phyloP scores from a whole-genome alignment of 2,888 invertebrate species.

The Thymelicus acteon region DNA sequence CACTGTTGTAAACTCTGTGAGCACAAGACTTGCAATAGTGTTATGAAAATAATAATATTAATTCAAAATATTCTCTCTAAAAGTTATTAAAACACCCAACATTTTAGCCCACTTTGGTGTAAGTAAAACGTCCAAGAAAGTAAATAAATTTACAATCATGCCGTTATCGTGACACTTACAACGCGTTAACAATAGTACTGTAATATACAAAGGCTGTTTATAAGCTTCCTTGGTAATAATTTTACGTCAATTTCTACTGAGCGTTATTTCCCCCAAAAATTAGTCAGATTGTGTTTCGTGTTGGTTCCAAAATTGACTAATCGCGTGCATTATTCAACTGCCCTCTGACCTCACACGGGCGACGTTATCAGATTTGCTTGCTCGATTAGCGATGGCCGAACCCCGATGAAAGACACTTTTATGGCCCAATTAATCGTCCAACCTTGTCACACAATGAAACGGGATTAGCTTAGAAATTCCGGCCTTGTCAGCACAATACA shows the following conservation, averaged over 20 bases:
- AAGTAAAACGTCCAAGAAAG: no score
- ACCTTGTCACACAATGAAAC: slow-evolving; percentile 25
- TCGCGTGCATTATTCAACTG: slow-evolving; percentile 49
- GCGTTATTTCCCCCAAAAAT: slow-evolving; percentile 44
- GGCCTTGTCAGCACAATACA: slow-evolving; percentile 22
- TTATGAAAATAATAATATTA: no score
- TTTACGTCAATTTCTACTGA: slow-evolving; percentile 41
- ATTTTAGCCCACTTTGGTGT: no score
- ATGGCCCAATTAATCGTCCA: slow-evolving; percentile 40
- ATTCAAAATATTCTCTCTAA: no score
- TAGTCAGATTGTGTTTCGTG: slow-evolving; percentile 42
- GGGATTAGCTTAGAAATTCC: slow-evolving; percentile 13
- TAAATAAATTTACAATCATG: no score
- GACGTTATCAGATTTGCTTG: slow-evolving; percentile 47
- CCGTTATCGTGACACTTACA: not conserved
- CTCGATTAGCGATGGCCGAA: slow-evolving; percentile 45
- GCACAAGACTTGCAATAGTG: no score
- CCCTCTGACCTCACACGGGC: slow-evolving; percentile 42
- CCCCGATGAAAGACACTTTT: slow-evolving; percentile 48
- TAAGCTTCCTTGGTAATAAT: not conserved
- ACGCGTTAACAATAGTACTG: not conserved
- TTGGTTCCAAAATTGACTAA: slow-evolving; percentile 48
- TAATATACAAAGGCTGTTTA: not conserved
- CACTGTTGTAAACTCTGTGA: no score
- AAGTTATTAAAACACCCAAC: no score